These are phyloP conservation scores for Equus quagga DNA, from an alignment of 2,113 vertebrate genomes.

Conservation along the genomic window DNA sequence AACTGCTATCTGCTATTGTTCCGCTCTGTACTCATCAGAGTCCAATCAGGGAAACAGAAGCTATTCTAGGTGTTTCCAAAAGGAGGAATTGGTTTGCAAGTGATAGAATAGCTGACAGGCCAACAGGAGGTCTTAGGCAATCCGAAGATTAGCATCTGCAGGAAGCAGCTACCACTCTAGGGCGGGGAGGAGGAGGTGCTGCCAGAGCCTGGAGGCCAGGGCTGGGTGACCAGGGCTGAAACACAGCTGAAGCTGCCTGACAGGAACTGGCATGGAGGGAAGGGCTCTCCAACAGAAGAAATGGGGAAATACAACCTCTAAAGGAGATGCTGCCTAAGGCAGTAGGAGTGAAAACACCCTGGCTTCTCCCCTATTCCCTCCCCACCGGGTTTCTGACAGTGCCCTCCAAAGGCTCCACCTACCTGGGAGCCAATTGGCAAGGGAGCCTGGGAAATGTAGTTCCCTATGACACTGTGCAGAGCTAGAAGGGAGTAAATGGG, in stretches of 20 bases:
- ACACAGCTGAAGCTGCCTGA: background rate
- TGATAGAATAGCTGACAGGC: background rate
- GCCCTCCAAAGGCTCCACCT: background rate
- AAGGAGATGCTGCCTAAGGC: background rate
- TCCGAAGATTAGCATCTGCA: background rate
- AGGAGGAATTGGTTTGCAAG: background rate
- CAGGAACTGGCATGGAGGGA: background rate
- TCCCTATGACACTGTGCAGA: background rate
- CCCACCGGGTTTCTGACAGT: background rate
- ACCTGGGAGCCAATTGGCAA: background rate
- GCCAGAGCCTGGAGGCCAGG: background rate
- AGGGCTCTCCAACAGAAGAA: background rate
- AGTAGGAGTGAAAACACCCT: background rate
- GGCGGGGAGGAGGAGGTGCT: background rate
- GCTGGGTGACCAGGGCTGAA: background rate
- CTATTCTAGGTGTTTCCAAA: background rate
- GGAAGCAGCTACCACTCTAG: background rate
- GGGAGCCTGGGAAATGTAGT: background rate
- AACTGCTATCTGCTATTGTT: background rate
- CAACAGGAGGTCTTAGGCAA: background rate
- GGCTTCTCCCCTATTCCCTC: background rate
- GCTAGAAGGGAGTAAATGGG: background rate
- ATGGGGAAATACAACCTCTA: background rate
- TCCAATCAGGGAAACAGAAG: background rate
- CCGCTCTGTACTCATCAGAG: background rate